These are phyloP conservation scores for Eupristina koningsbergeri DNA, from an alignment of 1,140 invertebrate genomes.

Conservation along the genomic window DNA sequence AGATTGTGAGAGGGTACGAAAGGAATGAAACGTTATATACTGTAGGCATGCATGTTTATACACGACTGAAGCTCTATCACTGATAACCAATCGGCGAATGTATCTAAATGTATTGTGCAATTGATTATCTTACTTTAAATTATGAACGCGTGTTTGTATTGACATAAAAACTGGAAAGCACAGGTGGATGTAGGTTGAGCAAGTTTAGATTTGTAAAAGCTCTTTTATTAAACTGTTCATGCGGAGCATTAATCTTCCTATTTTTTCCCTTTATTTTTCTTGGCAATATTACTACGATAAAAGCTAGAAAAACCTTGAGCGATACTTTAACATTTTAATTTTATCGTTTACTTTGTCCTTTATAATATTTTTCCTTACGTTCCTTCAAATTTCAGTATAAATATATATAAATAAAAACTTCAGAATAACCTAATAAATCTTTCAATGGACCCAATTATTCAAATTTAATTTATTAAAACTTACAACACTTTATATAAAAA, in stretches of 20 bases:
- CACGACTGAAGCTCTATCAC: too few relatives aligned
- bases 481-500: too few relatives aligned
- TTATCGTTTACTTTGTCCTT: neutral
- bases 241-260: neutral
- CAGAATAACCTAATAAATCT: neutral
- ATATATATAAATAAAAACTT: neutral
- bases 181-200: neutral
- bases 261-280: neutral
- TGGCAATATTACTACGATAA: neutral
- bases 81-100: slow-evolving; percentile 4
- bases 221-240: neutral
- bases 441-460: neutral
- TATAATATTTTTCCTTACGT: neutral
- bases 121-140: neutral
- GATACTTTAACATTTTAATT: neutral
- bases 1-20: neutral
- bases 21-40: neutral
- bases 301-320: neutral
- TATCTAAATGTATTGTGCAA: neutral
- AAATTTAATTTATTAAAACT: neutral
- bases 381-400: neutral
- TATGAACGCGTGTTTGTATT: neutral
- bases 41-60: neutral
- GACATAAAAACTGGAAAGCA: slow-evolving; percentile 21
- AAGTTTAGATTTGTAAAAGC: neutral